A percentile compares a stretch with the other conserved stretches of the same genome.
phyloP scores from a whole-genome alignment of 2,113 vertebrate genomes.

The Tupaia chinensis region DNA sequence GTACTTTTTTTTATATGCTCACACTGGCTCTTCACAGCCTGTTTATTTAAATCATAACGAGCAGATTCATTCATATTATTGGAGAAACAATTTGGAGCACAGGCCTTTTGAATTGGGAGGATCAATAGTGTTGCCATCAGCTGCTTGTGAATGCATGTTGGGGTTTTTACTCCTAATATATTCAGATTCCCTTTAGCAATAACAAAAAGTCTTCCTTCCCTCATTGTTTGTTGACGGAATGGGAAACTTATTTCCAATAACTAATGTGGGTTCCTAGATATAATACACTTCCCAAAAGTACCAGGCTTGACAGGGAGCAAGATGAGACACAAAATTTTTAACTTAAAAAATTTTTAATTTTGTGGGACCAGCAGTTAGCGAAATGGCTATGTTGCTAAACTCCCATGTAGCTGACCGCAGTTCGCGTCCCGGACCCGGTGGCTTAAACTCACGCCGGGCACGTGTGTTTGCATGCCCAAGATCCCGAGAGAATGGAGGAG shows the following conservation, averaged over 20 bases:
- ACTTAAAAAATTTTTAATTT: too few relatives aligned
- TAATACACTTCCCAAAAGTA: not conserved
- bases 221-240: conserved; percentile 7
- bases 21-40: not conserved
- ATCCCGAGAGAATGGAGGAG: too few relatives aligned
- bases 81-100: not conserved
- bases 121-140: not conserved
- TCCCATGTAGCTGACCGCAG: too few relatives aligned
- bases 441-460: too few relatives aligned
- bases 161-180: not conserved
- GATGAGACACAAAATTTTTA: not conserved
- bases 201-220: not conserved
- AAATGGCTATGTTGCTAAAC: too few relatives aligned
- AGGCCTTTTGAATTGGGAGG: not conserved
- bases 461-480: too few relatives aligned
- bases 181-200: not conserved
- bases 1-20: not conserved
- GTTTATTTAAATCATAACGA: not conserved
- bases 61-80: not conserved
- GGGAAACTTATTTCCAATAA: not conserved
- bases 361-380: too few relatives aligned
- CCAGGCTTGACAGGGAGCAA: not conserved
- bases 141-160: not conserved
- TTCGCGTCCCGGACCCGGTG: too few relatives aligned
- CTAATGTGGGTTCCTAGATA: not conserved